Evolutionary conservation across 2,888 invertebrate genomes (phyloP), one percentile per base, ranked within the genome.

Genomic region (Phaonia tiefii): DNA sequence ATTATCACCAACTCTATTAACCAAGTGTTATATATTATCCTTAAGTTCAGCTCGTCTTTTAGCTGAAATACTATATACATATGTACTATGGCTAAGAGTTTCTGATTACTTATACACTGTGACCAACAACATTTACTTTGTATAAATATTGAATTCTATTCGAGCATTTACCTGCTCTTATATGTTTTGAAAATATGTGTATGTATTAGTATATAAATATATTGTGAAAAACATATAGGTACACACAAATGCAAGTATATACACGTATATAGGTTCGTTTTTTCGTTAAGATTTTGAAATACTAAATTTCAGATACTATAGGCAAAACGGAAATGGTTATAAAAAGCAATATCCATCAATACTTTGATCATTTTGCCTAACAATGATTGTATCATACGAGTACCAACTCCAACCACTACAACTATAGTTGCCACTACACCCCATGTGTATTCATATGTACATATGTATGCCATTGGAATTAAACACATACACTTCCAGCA

Each of bases 311-410:
- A n/a, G n/a, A n/a, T n/a, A n/a, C n/a, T 15, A 49, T 49, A 49
- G 17, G 49, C 42, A 44, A 8, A 49, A 13, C 60, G 75, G 63
- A 76, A 76, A 54, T 54, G 44, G 75, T 63, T 70, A 70, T 63
- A 44, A 63, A 63, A 70, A 75, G 70, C 70, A 75, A 75, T 70
- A 65, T 70, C 51, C 49, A 17, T 17, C 49, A 42, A 70, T 70
- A 70, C 44, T 63, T 75, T 75, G 63, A 75, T 75, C 63, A 65
- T 70, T 75, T 70, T 63, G 31, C 54, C 70, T 42, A 70, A 75
- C 39, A 75, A 37, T 44, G 31, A 63, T 70, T 75, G 60, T 51
- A 60, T 75, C 39, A 69, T 66, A 56, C 20, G 17, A 49, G 8
- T 20, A 20, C 17, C 49, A 2, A 3, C 49, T 44, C 4, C 31